These are phyloP conservation scores for Thalassaphorura encarpata DNA, from an alignment of 1,140 invertebrate species.

Conservation along the genomic window DNA sequence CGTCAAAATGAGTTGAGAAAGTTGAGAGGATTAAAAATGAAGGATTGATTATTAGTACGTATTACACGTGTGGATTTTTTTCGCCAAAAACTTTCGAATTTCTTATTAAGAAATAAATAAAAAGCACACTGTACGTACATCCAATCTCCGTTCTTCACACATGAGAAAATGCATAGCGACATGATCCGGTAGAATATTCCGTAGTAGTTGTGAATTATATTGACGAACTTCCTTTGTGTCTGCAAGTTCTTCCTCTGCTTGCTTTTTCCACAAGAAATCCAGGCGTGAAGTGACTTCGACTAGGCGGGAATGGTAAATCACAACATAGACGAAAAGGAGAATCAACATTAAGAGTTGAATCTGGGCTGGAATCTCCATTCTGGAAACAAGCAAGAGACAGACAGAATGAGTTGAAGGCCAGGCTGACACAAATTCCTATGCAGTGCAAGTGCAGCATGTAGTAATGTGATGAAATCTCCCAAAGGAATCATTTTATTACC, in stretches of 20 bases:
- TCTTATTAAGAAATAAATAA: too few species aligned
- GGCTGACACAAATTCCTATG: too few species aligned
- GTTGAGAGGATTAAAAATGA: too few species aligned
- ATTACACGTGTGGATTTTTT: not conserved
- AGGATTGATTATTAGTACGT: too few species aligned
- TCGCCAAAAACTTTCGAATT: too few species aligned
- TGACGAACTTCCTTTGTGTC: constrained; percentile 81
- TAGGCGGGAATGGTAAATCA: constrained; percentile 79
- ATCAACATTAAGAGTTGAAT: constrained; percentile 54
- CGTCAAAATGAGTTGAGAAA: too few species aligned
- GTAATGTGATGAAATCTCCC: too few species aligned
- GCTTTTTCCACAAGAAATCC: constrained; percentile 92
- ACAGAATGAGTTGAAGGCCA: too few species aligned
- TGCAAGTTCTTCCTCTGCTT: constrained; percentile 76
- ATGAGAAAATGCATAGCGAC: constrained; percentile 84
- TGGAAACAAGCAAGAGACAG: too few species aligned
- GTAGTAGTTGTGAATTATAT: constrained; percentile 72
- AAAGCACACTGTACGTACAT: constrained; percentile 37
- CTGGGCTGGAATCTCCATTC: constrained; percentile 16
- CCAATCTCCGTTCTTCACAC: constrained; percentile 57
- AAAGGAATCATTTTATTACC: too few species aligned
- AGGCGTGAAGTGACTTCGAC: constrained; percentile 80
- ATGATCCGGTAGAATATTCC: constrained; percentile 93
- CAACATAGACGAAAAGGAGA: constrained; percentile 73
- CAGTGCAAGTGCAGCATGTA: too few species aligned